phyloP scores from a whole-genome alignment of 2,113 vertebrate genomes.

The Sylvietta virens region DNA sequence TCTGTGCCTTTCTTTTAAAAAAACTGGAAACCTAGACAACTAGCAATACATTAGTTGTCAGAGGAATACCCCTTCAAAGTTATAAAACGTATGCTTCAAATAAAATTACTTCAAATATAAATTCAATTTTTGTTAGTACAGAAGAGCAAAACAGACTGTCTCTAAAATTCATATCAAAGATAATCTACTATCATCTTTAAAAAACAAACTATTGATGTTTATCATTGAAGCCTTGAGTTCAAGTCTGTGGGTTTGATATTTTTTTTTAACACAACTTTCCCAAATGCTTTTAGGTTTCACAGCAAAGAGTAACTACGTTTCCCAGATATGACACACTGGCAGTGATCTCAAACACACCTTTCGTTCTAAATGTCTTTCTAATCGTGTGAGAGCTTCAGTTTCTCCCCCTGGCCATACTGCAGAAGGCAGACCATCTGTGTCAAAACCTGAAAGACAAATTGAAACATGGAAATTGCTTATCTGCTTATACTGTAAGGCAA shows the following conservation, averaged over 20 bases:
- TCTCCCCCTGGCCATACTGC: constrained; percentile 95
- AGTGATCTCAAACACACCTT: constrained; percentile 74
- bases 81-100: neutral
- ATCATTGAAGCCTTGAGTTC: neutral
- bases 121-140: neutral
- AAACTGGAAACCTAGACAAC: neutral
- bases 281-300: neutral
- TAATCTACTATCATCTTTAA: neutral
- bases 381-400: constrained; percentile 89
- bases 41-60: neutral
- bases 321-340: neutral
- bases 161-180: neutral
- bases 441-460: constrained; percentile 80
- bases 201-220: neutral
- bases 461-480: neutral
- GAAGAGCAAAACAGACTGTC: neutral
- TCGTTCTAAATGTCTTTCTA: constrained; percentile 92
- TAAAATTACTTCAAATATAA: neutral
- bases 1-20: neutral
- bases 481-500: neutral
- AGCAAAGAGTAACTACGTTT: neutral
- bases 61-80: neutral
- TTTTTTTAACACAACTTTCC: neutral
- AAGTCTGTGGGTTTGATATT: neutral
- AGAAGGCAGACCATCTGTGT: constrained; percentile 86